phyloP scores from a whole-genome alignment of 2,888 invertebrate genomes.

The Dione juno region DNA sequence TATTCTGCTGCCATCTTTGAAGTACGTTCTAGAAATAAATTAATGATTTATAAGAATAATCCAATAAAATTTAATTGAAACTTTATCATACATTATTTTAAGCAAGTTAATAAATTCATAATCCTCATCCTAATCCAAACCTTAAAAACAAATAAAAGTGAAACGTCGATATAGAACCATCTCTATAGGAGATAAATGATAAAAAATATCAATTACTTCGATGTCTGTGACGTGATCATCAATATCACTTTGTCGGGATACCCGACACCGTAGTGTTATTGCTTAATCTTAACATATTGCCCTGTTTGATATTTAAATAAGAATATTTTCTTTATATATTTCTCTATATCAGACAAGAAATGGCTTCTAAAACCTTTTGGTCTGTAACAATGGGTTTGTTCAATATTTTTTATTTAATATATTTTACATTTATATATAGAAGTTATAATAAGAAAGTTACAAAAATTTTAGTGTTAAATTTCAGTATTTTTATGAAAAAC shows the following conservation, averaged over 20 bases:
- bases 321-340: background rate
- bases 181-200: conserved; percentile 31
- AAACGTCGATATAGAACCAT: conserved; percentile 22
- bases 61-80: too few species aligned
- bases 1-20: too few species aligned
- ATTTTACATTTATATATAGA: too few species aligned
- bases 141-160: background rate
- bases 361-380: too few species aligned
- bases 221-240: conserved; percentile 34
- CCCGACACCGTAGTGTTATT: conserved; percentile 7
- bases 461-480: background rate
- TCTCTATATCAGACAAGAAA: background rate
- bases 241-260: conserved; percentile 38
- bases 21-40: too few species aligned
- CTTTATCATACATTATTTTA: too few species aligned
- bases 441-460: background rate
- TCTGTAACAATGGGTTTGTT: too few species aligned
- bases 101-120: background rate
- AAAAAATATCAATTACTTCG: conserved; percentile 29
- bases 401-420: background rate
- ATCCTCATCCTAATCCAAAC: background rate
- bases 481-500: too few species aligned
- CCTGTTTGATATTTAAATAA: background rate
- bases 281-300: background rate
- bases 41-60: too few species aligned